Conservation (phyloP, 2,888 invertebrate genomes). For the Amphipyra tragopoginis region DNA sequence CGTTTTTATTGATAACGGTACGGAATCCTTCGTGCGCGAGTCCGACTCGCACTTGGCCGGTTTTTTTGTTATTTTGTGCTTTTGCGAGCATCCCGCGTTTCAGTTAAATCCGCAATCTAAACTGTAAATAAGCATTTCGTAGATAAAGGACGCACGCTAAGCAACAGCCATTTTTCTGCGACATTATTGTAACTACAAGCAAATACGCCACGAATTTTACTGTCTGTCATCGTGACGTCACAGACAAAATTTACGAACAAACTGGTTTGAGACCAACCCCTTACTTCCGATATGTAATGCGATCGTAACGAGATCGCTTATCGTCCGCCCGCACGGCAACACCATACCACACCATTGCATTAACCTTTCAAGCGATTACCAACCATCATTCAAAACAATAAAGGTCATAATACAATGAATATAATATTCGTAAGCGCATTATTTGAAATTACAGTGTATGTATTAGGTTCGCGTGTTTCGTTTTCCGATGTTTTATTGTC, state of each 20-base stretch:
- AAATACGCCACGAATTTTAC: conserved; percentile 4
- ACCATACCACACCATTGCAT: conserved; percentile 30
- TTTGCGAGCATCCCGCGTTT: no score
- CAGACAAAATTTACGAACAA: conserved; percentile 24
- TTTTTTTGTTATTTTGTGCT: no score
- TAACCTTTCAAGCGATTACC: conserved; percentile 20
- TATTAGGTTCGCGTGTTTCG: conserved; percentile 53
- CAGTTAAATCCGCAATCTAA: no score
- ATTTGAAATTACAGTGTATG: conserved; percentile 44
- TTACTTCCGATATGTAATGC: conserved; percentile 58
- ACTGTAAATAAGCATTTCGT: no score
- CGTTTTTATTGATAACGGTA: no score
- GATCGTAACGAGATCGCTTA: conserved; percentile 56
- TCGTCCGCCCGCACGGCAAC: conserved; percentile 39
- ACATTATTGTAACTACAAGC: not conserved
- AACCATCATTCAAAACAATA: conserved; percentile 7
- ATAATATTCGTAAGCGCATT: conserved; percentile 16
- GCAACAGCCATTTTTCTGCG: no score
- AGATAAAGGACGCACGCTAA: no score
- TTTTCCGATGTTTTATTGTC: conserved; percentile 52
- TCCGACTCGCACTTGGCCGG: no score
- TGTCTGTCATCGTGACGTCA: conserved; percentile 37
- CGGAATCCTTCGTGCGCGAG: no score
- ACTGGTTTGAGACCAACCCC: conserved; percentile 39
- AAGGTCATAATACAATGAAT: conserved; percentile 25